Evolutionary conservation across 2,888 invertebrate genomes (phyloP).

Genomic region (Formica aserva): DNA sequence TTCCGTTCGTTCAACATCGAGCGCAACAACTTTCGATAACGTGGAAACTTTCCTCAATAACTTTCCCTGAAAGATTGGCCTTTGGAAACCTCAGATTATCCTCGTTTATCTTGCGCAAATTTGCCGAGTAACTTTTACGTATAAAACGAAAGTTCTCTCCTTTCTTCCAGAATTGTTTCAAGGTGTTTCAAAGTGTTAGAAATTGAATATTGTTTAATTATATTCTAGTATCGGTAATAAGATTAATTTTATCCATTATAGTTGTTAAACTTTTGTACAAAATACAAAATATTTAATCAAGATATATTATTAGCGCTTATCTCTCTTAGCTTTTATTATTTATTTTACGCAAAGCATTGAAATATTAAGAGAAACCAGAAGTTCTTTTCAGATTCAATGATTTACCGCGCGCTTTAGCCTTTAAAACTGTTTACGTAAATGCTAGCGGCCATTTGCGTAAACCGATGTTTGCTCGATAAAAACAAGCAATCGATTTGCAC

Average conservation of each 20-base stretch:
- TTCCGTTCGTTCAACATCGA: conserved; percentile 44
- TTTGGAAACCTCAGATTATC: conserved; percentile 32
- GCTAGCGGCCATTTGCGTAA: conserved; percentile 12
- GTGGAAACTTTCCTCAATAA: conserved; percentile 37
- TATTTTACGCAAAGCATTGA: not conserved
- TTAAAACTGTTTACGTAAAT: conserved; percentile 4
- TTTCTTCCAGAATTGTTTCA: not conserved
- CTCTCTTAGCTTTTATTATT: not conserved
- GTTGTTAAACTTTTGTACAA: not conserved
- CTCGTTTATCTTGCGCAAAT: conserved; percentile 32
- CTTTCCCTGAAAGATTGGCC: conserved; percentile 34
- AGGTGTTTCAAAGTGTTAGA: not conserved
- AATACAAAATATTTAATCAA: not conserved
- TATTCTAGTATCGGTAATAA: conserved; percentile 6
- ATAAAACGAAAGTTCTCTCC: not conserved
- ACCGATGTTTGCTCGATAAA: not conserved
- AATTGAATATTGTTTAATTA: conserved; percentile 6
- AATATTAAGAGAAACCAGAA: too few relatives aligned
- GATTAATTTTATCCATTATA: not conserved
- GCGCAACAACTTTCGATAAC: conserved; percentile 42
- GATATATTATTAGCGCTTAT: not conserved
- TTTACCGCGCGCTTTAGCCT: not conserved
- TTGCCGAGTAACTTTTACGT: not conserved
- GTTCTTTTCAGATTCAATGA: not conserved
- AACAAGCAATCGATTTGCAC: conserved; percentile 31